Conservation (phyloP, 2,113 vertebrate genomes). For the Cynoglossus semilaevis region DNA sequence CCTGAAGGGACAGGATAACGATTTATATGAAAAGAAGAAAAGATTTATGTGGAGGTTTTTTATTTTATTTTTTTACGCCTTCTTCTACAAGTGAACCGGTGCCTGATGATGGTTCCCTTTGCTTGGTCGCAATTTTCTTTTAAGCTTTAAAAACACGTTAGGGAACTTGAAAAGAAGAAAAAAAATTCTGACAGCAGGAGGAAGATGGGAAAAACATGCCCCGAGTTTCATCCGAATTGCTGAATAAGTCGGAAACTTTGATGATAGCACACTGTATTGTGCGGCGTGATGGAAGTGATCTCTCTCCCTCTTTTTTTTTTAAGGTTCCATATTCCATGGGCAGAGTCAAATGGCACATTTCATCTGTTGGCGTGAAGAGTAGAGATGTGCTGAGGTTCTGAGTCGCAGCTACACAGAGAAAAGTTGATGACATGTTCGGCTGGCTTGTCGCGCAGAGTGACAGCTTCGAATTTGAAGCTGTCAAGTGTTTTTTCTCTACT, state of each 20-base stretch:
- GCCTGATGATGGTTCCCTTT: no score
- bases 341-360: slow-evolving; percentile 52
- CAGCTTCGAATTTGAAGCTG: slow-evolving; percentile 42
- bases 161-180: no score
- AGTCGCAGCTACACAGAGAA: slow-evolving; percentile 14
- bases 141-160: no score
- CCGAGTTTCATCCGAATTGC: slow-evolving; percentile 38
- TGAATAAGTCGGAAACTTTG: slow-evolving; percentile 48
- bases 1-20: no score
- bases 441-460: slow-evolving; percentile 35
- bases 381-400: slow-evolving; percentile 44
- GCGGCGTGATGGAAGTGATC: slow-evolving; percentile 11
- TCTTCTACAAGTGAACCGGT: no score
- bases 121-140: no score
- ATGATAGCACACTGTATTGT: slow-evolving; percentile 18
- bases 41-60: no score
- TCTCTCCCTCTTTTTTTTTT: slow-evolving; percentile 14
- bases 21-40: no score
- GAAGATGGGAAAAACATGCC: slow-evolving; percentile 13
- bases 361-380: slow-evolving; percentile 32
- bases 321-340: slow-evolving; percentile 1
- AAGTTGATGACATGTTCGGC: slow-evolving; percentile 42
- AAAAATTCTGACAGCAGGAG: slow-evolving; percentile 16
- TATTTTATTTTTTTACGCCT: no score
- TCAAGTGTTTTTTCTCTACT: slow-evolving; percentile 17